These are phyloP conservation scores for Leptinotarsa texana DNA, from an alignment of 1,140 invertebrate genomes.

Conservation along the genomic window DNA sequence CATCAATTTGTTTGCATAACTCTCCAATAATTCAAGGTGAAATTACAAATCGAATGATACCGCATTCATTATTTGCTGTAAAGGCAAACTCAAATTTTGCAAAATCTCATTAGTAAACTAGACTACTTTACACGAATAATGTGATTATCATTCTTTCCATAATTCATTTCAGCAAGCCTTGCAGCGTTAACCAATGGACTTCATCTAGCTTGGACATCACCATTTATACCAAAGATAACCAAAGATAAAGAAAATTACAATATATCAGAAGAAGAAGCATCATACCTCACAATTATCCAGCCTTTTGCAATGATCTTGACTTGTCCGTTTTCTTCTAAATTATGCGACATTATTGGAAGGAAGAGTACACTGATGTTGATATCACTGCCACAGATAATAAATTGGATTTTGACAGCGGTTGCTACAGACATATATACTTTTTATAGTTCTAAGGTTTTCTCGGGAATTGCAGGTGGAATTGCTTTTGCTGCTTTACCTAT, in stretches of 20 bases:
- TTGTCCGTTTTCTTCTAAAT: not conserved
- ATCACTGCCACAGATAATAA: not conserved
- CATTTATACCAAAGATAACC: constrained; percentile 21
- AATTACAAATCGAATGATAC: no score
- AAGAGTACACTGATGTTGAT: constrained; percentile 12
- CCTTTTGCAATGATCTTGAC: constrained; percentile 15
- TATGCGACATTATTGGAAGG: constrained; percentile 16
- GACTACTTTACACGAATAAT: no score
- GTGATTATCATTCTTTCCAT: not conserved
- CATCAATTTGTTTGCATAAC: no score
- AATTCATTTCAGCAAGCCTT: constrained; percentile 12
- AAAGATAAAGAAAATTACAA: constrained; percentile 24
- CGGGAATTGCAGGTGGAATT: constrained; percentile 12
- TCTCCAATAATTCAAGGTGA: no score
- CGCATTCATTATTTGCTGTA: no score
- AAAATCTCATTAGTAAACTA: no score
- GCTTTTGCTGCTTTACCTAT: constrained; percentile 55
- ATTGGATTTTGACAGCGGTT: not conserved
- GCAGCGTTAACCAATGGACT: constrained; percentile 16
- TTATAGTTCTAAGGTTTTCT: not conserved
- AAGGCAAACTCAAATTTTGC: no score
- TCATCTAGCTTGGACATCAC: constrained; percentile 21
- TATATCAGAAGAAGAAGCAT: constrained; percentile 26
- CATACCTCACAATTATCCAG: constrained; percentile 19
- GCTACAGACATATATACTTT: constrained; percentile 14